These are phyloP conservation scores for Diploptera punctata DNA, from an alignment of 2,888 invertebrate genomes.

Conservation along the genomic window DNA sequence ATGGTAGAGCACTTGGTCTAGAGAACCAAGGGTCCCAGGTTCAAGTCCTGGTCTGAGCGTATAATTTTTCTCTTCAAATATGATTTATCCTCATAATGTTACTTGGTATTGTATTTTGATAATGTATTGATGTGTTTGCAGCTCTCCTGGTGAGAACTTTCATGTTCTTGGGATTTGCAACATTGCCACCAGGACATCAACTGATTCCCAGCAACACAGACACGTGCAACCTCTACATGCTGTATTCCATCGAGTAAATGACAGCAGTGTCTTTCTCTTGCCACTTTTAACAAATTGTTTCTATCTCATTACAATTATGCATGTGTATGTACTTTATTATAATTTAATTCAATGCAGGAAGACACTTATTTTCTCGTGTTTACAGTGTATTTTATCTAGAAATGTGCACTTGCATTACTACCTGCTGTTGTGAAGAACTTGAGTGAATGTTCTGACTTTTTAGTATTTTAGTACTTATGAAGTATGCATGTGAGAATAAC, in stretches of 20 bases:
- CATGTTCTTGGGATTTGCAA: slow-evolving; percentile 95
- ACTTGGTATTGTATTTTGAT: too few relatives aligned
- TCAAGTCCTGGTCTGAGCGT: too few relatives aligned
- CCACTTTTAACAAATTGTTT: slow-evolving; percentile 15
- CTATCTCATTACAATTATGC: too few relatives aligned
- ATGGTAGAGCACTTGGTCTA: too few relatives aligned
- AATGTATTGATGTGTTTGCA: slow-evolving; percentile 48
- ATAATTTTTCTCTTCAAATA: too few relatives aligned
- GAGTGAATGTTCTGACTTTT: background rate
- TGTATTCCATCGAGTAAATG: slow-evolving; percentile 59
- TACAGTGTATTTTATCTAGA: background rate
- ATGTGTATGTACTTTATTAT: background rate
- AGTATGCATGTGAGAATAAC: slow-evolving; percentile 1
- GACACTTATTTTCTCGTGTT: background rate
- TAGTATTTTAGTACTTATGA: slow-evolving; percentile 15
- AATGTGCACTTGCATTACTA: background rate
- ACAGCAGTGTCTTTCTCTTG: background rate
- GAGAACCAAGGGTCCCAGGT: too few relatives aligned
- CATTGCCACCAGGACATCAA: slow-evolving; percentile 82
- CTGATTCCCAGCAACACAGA: slow-evolving; percentile 72
- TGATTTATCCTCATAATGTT: too few relatives aligned
- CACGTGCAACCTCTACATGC: slow-evolving; percentile 69
- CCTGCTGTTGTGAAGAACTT: background rate
- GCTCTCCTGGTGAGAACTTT: slow-evolving; percentile 91
- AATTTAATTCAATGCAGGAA: background rate